phyloP scores from a whole-genome alignment of 2,888 invertebrate genomes.

The Acanthosepion pharaonis region DNA sequence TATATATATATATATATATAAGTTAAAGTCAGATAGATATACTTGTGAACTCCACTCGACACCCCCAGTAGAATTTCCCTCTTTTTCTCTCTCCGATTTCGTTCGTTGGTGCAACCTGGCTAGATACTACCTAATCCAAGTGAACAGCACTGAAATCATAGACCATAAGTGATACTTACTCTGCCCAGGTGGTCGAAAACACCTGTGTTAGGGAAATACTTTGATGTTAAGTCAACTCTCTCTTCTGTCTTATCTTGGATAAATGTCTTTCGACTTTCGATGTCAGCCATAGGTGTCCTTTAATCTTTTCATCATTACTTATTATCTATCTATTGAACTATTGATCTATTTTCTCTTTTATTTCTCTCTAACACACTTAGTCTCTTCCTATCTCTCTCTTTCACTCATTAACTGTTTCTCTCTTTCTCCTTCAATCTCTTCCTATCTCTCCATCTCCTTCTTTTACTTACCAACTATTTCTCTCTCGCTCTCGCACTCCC shows the following conservation, averaged over 20 bases:
- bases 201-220: not conserved
- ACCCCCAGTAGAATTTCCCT: not conserved
- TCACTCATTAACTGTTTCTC: not conserved
- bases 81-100: not conserved
- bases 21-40: not conserved
- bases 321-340: not conserved
- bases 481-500: not conserved
- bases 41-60: not conserved
- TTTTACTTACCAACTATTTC: not conserved
- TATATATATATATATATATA: not conserved
- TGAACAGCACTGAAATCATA: not conserved
- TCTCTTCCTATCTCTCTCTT: not conserved
- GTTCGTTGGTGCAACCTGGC: not conserved
- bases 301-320: not conserved
- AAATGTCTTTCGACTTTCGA: not conserved
- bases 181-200: not conserved
- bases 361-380: not conserved
- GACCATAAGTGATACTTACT: not conserved
- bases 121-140: not conserved
- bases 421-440: too few relatives aligned
- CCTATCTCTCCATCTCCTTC: not conserved
- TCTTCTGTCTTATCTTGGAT: not conserved
- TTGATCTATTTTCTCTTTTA: not conserved
- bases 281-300: not conserved
- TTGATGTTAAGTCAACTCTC: not conserved